Percentiles rank a stretch among this genome's conserved stretches.
Evolutionary conservation across 1,140 invertebrate species (phyloP).

Genomic region (Himalopsyche phryganea): DNA sequence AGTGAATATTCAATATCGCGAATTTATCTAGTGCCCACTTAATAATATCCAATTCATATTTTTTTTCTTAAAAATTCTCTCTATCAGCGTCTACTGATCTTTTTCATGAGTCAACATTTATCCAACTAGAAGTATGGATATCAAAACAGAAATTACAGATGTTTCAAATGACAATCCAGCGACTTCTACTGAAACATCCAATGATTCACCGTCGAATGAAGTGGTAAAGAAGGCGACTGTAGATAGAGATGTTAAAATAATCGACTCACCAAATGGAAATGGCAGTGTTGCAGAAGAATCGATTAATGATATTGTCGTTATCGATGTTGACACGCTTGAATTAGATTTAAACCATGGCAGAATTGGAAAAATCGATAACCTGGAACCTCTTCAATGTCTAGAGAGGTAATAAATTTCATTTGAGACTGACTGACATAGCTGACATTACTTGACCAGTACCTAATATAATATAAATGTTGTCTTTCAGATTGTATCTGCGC

Average conservation of each 20-base stretch:
- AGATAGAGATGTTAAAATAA: constrained; percentile 36
- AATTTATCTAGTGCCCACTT: too few relatives aligned
- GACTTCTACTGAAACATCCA: background rate
- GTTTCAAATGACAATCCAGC: background rate
- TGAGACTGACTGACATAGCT: background rate
- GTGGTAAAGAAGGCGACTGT: constrained; percentile 4
- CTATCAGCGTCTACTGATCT: too few relatives aligned
- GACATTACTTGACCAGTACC: too few relatives aligned
- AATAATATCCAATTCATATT: too few relatives aligned
- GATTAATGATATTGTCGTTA: constrained; percentile 42
- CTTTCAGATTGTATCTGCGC: constrained; percentile 68
- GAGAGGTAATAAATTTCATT: constrained; percentile 55
- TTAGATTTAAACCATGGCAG: constrained; percentile 84
- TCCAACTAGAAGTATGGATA: background rate
- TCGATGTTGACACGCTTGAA: constrained; percentile 46
- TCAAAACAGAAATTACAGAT: too few relatives aligned
- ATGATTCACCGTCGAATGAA: background rate
- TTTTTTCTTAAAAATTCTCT: too few relatives aligned
- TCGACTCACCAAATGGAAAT: background rate
- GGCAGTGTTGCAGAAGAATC: constrained; percentile 1
- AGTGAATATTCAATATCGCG: too few relatives aligned
- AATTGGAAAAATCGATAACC: constrained; percentile 77
- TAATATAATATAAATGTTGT: too few relatives aligned
- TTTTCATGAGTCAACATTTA: background rate
- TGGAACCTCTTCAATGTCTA: constrained; percentile 69